Evolutionary conservation across 23 tunicate species (phyloP), one percentile per base, ranked within the genome.

Genomic region (Halocynthia aurantium): DNA sequence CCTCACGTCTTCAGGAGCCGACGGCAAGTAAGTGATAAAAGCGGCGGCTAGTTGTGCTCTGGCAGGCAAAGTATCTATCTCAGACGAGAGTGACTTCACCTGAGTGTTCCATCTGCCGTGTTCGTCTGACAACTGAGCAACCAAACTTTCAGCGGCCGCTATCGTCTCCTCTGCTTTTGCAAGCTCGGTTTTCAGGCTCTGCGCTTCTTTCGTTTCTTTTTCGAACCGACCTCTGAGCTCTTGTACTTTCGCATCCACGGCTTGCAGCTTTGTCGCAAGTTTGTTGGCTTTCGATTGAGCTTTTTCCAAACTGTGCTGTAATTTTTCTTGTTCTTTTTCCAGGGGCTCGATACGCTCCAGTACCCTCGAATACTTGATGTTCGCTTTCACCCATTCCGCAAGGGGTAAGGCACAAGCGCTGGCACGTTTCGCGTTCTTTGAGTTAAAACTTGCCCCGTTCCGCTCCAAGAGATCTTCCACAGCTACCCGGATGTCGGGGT

Each of bases 351-450:
- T 88, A 52, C 81, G 81, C 65, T 88, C 95, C 8, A 88, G 82
- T 7, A 88, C 95, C 58, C 65, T 56, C 15, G 99, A 76, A 57
- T 86, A 88, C 51, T 88, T 84, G 5, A 88, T 77, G 77, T 94
- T 94, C 6, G 99, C 99, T 44, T 78, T 85, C 73, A 94, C 99
- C 99, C 99, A 94, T 69, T 88, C 99, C 22, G 99, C 99, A 0
- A 94, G 84, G 6, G 99, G 99, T 5, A 67, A 62, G 10, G 99
- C 99, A 0, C 95, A 95, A 51, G 87, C 79, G 66, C 87, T 80
- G 40, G 99, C 99, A 49, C 99, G 81, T 62, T 94, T 87, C 49
- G 99, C 99, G 50, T 58, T 84, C 51, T 81, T 70, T 52, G 77
- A 65, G 21, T 87, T 86, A 76, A 88, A 94, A 49, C 86, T 79